These are phyloP conservation scores for Ceratina japonica DNA, from an alignment of 1,140 invertebrate genomes.

Conservation along the genomic window DNA sequence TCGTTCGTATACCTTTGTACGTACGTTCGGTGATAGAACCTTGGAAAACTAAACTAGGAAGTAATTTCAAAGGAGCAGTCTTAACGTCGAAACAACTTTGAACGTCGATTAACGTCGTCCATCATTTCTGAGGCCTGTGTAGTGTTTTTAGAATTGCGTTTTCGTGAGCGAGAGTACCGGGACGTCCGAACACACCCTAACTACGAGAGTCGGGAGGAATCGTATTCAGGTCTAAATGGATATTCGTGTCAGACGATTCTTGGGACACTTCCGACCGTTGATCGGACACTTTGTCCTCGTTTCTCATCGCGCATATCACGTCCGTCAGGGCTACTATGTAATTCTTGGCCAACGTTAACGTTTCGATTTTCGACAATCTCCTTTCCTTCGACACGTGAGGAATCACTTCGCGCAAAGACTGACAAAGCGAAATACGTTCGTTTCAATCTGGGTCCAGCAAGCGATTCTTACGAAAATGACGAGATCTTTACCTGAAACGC, in stretches of 20 bases:
- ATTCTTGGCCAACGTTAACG: constrained; percentile 94
- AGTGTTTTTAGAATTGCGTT: constrained; percentile 43
- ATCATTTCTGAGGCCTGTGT: constrained; percentile 54
- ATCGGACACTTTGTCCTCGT: constrained; percentile 75
- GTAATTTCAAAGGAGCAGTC: not conserved
- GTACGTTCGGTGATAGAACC: not conserved
- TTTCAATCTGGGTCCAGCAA: not conserved
- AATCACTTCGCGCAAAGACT: constrained; percentile 93
- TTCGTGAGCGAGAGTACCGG: constrained; percentile 38
- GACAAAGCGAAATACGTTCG: constrained; percentile 74
- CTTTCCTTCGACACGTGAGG: constrained; percentile 93
- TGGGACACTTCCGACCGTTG: constrained; percentile 44
- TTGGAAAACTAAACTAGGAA: constrained; percentile 1
- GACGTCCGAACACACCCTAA: constrained; percentile 51
- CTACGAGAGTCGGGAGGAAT: constrained; percentile 64
- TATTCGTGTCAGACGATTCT: constrained; percentile 48
- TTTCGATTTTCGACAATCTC: constrained; percentile 94
- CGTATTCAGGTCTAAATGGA: constrained; percentile 60
- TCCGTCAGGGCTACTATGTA: constrained; percentile 96
- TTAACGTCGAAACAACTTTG: not conserved
- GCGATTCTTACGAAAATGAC: not conserved
- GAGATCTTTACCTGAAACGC: constrained; percentile 88
- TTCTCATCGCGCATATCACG: constrained; percentile 88
- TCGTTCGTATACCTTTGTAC: not conserved
- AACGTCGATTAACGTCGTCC: not conserved